These are phyloP conservation scores for Xenopus laevis DNA, from an alignment of 2,113 vertebrate genomes.

Conservation along the genomic window DNA sequence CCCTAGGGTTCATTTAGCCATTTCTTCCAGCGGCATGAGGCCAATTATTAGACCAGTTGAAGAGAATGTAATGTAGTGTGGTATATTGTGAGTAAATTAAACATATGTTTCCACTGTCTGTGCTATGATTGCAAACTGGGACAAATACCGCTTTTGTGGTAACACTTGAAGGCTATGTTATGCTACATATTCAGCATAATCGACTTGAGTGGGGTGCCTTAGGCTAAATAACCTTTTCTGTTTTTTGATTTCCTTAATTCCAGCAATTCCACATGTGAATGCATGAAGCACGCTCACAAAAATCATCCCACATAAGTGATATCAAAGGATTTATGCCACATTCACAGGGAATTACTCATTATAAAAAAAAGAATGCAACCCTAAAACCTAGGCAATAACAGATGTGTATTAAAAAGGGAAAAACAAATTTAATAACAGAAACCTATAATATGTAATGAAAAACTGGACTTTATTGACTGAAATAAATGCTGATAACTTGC, in stretches of 20 bases:
- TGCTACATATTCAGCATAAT: conserved; percentile 30
- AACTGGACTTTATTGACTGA: too few relatives aligned
- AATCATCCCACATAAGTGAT: conserved; percentile 12
- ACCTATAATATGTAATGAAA: too few relatives aligned
- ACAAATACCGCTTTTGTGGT: conserved; percentile 26
- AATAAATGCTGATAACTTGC: too few relatives aligned
- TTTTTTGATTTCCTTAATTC: conserved; percentile 34
- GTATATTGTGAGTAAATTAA: conserved; percentile 26
- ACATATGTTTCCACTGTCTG: conserved; percentile 34
- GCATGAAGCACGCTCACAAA: conserved; percentile 21
- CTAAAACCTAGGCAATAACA: too few relatives aligned
- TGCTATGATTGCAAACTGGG: conserved; percentile 22
- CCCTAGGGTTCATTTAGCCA: conserved; percentile 16
- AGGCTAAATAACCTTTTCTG: conserved; percentile 26
- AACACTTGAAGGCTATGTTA: conserved; percentile 26
- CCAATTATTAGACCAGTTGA: conserved; percentile 17
- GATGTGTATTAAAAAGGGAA: too few relatives aligned
- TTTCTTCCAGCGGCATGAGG: conserved; percentile 30
- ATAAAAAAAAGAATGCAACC: too few relatives aligned
- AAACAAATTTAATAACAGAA: too few relatives aligned
- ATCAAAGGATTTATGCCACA: conserved; percentile 12
- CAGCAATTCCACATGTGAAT: conserved; percentile 21
- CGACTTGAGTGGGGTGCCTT: conserved; percentile 16
- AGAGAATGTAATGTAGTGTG: conserved; percentile 21
- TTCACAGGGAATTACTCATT: not conserved